These are phyloP conservation scores for Isaurus tuberculatus DNA, from an alignment of 92 coral and sea anemone species.

Conservation along the genomic window DNA sequence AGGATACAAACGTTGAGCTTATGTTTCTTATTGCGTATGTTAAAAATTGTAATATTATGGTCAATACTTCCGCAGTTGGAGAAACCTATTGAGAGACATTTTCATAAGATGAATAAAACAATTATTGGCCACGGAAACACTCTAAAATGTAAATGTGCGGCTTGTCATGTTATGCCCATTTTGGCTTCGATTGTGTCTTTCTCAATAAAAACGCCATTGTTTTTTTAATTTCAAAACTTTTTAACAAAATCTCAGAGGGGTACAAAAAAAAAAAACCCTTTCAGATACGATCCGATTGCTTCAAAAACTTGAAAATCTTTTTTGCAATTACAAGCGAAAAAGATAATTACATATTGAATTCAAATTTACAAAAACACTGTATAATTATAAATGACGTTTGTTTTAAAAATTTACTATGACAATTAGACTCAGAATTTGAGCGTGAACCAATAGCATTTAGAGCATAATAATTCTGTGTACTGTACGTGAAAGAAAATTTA, in stretches of 20 bases:
- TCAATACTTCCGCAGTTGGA: not conserved
- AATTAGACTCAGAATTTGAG: too few species aligned
- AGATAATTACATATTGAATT: not conserved
- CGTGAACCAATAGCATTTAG: too few species aligned
- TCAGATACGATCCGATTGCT: not conserved
- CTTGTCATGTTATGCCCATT: not conserved
- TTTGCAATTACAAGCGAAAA: not conserved
- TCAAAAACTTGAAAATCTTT: not conserved
- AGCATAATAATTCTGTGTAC: too few species aligned
- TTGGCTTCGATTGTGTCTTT: not conserved
- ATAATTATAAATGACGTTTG: not conserved
- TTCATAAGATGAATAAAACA: not conserved
- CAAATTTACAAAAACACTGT: not conserved
- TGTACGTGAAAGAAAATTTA: too few species aligned
- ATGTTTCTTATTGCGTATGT: not conserved
- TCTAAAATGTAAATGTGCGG: not conserved
- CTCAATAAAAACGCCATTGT: not conserved
- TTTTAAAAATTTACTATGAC: too few species aligned
- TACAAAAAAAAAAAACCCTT: not conserved
- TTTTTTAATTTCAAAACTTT: not conserved
- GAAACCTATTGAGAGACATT: not conserved
- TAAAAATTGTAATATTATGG: not conserved
- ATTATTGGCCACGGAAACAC: not conserved
- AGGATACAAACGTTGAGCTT: not conserved
- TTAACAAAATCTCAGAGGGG: not conserved